Evolutionary conservation across 2,797 vertebrate genomes (phyloP), one percentile per base, ranked within the genome.

Genomic region (Microctenopoma steveboyesi): DNA sequence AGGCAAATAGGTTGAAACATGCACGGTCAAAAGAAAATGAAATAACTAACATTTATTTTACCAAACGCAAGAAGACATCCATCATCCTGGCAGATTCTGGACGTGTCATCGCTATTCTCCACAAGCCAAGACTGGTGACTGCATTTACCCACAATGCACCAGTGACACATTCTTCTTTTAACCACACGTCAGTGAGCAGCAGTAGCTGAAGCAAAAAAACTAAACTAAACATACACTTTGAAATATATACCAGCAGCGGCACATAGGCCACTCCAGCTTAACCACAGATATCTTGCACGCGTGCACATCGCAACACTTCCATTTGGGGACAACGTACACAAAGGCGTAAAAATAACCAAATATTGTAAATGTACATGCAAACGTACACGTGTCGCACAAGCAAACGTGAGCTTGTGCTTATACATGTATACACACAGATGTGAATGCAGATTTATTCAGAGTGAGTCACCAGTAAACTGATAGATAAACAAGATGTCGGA

Each of bases 401-500:
- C 69, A 83, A 78, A 77, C 0, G 6, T 30, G 56, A 74, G 18
- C 35, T 37, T 72, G 60, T 48, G 63, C 71, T 51, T 69, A 35
- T 33, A 69, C n/a, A 63, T 35, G 18, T 30, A 15, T 42, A 68
- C 47, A 71, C n/a, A 57, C 47, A 18, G 33, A 80, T 45, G 65
- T 71, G 70, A 69, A 78, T 42, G 59, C 57, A 33, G 67, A 78
- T 65, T 72, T 45, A 79, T 64, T 58, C 51, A 13, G 51, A 55
- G 40, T 86, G 82, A 88, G 79, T 89, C 81, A 85, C 58, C 43
- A 50, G 81, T 69, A 79, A 84, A 87, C 78, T 60, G 79, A 81
- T 70, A 72, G 83, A 87, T 92, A 92, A 93, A 92, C 88, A 92
- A 83, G 64, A 71, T 71, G 73, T 86, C 88, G 74, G 63, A 59